Percentiles rank a stretch among this genome's conserved stretches.
phyloP scores from a whole-genome alignment of 2,888 invertebrate species.

The Thereva nobilitata region DNA sequence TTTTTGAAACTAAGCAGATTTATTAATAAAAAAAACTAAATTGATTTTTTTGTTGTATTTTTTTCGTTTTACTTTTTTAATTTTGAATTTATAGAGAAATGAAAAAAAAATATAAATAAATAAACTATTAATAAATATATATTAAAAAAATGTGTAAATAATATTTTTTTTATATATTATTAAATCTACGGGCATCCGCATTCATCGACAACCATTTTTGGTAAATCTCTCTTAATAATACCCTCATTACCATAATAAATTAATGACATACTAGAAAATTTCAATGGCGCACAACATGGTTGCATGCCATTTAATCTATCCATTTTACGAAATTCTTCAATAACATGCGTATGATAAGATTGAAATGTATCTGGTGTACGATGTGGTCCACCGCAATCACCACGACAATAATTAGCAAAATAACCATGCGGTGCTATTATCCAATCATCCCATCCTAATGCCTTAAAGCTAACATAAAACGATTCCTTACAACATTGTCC shows the following conservation, averaged over 20 bases:
- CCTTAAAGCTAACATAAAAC: constrained; percentile 89
- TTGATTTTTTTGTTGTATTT: no score
- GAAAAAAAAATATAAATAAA: no score
- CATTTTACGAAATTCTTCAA: constrained; percentile 84
- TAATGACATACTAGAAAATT: constrained; percentile 89
- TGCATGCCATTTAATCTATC: constrained; percentile 77
- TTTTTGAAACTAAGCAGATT: no score
- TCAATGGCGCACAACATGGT: constrained; percentile 90
- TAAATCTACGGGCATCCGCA: constrained; percentile 83
- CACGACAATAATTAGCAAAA: constrained; percentile 92
- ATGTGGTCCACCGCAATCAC: constrained; percentile 78
- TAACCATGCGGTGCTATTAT: constrained; percentile 89
- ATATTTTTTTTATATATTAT: neutral
- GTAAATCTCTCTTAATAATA: constrained; percentile 90
- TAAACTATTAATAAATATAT: no score
- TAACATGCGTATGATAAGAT: constrained; percentile 88
- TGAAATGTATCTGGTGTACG: constrained; percentile 81
- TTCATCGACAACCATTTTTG: constrained; percentile 95
- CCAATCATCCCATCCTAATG: constrained; percentile 94
- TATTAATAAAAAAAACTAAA: no score
- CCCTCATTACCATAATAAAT: constrained; percentile 87
- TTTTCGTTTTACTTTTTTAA: no score
- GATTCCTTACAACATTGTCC: constrained; percentile 86
- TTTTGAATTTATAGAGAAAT: no score
- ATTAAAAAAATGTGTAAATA: no score